Base-by-base conservation (phyloP, 2,888 invertebrate species). In the Chrysina gloriosa region DNA sequence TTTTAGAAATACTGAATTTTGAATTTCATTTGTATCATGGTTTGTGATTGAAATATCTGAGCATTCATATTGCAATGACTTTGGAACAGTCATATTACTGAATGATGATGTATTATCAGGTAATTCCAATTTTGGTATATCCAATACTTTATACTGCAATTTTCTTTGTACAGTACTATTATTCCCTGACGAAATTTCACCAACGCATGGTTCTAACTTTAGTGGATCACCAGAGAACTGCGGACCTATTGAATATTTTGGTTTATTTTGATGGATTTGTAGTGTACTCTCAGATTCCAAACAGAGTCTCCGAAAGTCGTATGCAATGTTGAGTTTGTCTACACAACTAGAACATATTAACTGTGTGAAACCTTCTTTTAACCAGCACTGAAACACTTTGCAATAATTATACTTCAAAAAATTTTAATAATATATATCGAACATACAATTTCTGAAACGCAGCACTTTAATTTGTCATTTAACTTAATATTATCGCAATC, bases 11-110 rank as follows among this genome's bases (percentile, higher is more conserved):
- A 77, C 72, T 1, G 79, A 77, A 47, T 72, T 72, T 23, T 63
- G 69, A 6, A n/a, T n/a, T n/a, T n/a, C n/a, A n/a, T n/a, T n/a
- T n/a, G 77, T 68, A 58, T 70, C 63, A 23, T 77, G 78, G 14
- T 7, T 42, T 27, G n/a, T 0, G 71, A 58, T 47, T 78, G 69
- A 50, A n/a, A n/a, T n/a, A n/a, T n/a, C n/a, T n/a, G n/a, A 71
- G 77, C 79, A 71, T 82, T 81, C 63, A 81, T 82, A 81, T 70
- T 82, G 81, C 19, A 82, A 73, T n/a, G n/a, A n/a, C n/a, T n/a
- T n/a, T n/a, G n/a, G n/a, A n/a, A n/a, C n/a, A n/a, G n/a, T n/a
- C n/a, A n/a, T n/a, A n/a, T n/a, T n/a, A n/a, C n/a, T n/a, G n/a
- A n/a, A n/a, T n/a, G n/a, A n/a, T n/a, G n/a, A n/a, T n/a, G n/a